These are phyloP conservation scores for Halcyon malimbica DNA, from an alignment of 2,113 vertebrate species.

Conservation along the genomic window DNA sequence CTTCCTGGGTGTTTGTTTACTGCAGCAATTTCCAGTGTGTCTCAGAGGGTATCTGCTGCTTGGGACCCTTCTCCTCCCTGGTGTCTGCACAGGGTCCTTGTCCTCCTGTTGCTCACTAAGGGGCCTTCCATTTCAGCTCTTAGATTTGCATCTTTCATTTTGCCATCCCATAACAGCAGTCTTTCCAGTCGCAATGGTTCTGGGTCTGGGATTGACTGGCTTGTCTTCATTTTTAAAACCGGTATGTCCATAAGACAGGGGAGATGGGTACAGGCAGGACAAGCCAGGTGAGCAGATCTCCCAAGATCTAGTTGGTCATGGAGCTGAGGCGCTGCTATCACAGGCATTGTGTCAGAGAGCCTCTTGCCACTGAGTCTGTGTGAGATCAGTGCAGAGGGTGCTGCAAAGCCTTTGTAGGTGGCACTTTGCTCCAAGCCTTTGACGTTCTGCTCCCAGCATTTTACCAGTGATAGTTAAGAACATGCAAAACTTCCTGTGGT, in stretches of 20 bases:
- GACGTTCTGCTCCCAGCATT: not conserved
- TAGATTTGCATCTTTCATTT: not conserved
- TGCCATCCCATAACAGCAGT: not conserved
- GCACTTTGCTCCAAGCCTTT: not conserved
- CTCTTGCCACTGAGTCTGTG: accelerated
- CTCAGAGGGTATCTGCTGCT: not conserved
- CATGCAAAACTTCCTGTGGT: not conserved
- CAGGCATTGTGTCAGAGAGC: not conserved
- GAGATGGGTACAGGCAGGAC: accelerated
- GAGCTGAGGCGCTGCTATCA: not conserved
- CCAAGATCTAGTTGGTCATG: not conserved
- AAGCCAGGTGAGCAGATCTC: not conserved
- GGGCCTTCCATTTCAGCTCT: not conserved
- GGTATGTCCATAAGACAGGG: not conserved
- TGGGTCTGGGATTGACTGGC: not conserved
- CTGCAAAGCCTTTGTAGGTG: not conserved
- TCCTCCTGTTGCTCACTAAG: not conserved
- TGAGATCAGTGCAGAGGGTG: not conserved
- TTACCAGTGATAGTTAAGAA: not conserved
- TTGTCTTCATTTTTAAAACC: not conserved
- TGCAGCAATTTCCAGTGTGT: not conserved
- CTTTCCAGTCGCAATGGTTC: not conserved
- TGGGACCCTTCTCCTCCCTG: not conserved
- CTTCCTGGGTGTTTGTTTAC: not conserved
- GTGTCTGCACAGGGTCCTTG: not conserved